phyloP scores from a whole-genome alignment of 2,113 vertebrate genomes.

The Neopipo cinnamomea region DNA sequence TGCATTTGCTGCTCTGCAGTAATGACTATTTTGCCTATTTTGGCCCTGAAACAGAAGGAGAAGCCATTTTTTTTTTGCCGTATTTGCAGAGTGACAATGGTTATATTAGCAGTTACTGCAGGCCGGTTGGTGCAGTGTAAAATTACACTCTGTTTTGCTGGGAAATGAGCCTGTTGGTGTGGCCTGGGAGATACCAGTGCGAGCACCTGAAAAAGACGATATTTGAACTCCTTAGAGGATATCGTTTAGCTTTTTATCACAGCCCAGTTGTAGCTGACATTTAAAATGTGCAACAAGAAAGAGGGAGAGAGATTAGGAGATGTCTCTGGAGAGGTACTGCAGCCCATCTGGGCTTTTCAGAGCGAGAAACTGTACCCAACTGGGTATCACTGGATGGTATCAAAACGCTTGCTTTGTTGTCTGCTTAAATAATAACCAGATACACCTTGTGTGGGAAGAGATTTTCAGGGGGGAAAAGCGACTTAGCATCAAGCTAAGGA shows the following conservation, averaged over 20 bases:
- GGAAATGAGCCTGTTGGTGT: background rate
- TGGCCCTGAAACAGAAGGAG: background rate
- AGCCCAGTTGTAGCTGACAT: background rate
- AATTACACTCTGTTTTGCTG: background rate
- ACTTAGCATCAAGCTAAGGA: background rate
- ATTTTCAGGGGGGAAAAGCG: background rate
- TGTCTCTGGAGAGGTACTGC: background rate
- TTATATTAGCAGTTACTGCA: background rate
- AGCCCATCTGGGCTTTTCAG: background rate
- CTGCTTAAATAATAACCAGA: constrained; percentile 4
- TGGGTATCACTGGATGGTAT: background rate
- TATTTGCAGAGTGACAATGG: background rate
- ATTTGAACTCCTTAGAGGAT: background rate
- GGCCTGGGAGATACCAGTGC: background rate
- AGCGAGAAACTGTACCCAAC: background rate
- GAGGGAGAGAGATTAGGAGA: background rate
- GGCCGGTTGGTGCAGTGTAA: background rate
- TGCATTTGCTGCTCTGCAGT: background rate
- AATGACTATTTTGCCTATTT: background rate
- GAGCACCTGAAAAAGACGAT: background rate
- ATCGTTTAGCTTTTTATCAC: background rate
- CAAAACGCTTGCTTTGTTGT: background rate
- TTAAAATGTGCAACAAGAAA: background rate
- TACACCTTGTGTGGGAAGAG: background rate
- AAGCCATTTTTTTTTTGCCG: background rate